phyloP scores from a whole-genome alignment of 1,140 invertebrate genomes.

The Achroia grisella region DNA sequence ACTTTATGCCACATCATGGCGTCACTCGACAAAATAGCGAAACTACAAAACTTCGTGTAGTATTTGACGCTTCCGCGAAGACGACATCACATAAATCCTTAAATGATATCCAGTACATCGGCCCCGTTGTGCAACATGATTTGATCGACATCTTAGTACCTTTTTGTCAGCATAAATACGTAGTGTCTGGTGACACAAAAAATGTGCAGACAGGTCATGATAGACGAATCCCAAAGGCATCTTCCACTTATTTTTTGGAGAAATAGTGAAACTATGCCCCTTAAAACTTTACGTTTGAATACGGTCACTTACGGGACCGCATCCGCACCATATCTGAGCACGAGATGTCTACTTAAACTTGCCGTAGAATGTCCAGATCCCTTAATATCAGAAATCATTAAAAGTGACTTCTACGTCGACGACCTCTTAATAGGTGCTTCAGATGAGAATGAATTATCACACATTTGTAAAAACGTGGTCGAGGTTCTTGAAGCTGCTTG shows the following conservation, averaged over 20 bases:
- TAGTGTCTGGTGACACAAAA: constrained; percentile 32
- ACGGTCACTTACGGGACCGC: constrained; percentile 4
- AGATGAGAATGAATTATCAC: background rate
- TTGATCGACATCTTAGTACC: constrained; percentile 5
- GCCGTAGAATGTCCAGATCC: background rate
- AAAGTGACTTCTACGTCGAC: constrained; percentile 4
- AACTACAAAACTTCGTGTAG: constrained; percentile 8
- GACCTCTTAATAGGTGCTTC: background rate
- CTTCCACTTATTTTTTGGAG: constrained; percentile 47
- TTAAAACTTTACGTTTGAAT: background rate
- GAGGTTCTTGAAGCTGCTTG: background rate
- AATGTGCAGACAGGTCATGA: constrained; percentile 33
- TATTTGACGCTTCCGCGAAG: constrained; percentile 9
- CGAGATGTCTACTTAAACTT: background rate
- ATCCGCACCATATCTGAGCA: constrained; percentile 1
- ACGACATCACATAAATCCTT: background rate
- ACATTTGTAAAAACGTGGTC: background rate
- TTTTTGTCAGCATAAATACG: constrained; percentile 33
- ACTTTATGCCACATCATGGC: constrained; percentile 10
- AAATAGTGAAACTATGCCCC: background rate
- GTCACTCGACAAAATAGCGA: constrained; percentile 2
- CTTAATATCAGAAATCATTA: background rate
- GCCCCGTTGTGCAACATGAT: constrained; percentile 8
- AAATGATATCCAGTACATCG: constrained; percentile 1
- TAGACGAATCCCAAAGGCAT: constrained; percentile 15